A percentile compares a stretch with the other conserved stretches of the same genome.
phyloP scores from a whole-genome alignment of 2,113 vertebrate species.

The Halichoeres trimaculatus region DNA sequence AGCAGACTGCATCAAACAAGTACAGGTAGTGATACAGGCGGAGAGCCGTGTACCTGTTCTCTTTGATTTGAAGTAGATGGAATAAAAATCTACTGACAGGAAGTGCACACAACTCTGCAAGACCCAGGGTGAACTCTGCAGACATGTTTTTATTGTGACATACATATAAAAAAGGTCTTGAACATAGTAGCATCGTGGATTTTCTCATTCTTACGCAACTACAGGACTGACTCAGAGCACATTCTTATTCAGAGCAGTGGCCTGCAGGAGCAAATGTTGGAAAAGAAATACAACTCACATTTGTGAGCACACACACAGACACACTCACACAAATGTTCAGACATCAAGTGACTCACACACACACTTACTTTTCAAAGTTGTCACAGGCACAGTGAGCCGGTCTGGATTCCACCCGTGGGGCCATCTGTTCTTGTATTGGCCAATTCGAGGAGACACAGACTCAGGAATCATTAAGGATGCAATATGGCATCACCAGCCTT shows the following conservation, averaged over 20 bases:
- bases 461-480: constrained; percentile 60
- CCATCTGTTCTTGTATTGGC: constrained; percentile 61
- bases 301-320: neutral
- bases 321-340: constrained; percentile 18
- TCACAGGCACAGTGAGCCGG: constrained; percentile 53
- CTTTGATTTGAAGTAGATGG: constrained; percentile 8
- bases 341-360: constrained; percentile 21
- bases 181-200: neutral
- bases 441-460: constrained; percentile 52
- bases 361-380: constrained; percentile 50
- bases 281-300: constrained; percentile 26
- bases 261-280: constrained; percentile 46
- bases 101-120: neutral
- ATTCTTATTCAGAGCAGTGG: constrained; percentile 39
- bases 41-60: constrained; percentile 10
- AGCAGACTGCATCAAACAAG: constrained; percentile 13
- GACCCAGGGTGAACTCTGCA: constrained; percentile 4
- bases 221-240: constrained; percentile 17
- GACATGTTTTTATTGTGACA: neutral
- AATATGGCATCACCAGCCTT: constrained; percentile 52
- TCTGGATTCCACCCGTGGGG: constrained; percentile 52
- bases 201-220: constrained; percentile 30
- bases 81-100: constrained; percentile 8
- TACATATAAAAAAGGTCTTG: neutral
- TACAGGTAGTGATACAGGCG: neutral